phyloP scores from a whole-genome alignment of 2,888 invertebrate species.

The Xestobium rufovillosum region DNA sequence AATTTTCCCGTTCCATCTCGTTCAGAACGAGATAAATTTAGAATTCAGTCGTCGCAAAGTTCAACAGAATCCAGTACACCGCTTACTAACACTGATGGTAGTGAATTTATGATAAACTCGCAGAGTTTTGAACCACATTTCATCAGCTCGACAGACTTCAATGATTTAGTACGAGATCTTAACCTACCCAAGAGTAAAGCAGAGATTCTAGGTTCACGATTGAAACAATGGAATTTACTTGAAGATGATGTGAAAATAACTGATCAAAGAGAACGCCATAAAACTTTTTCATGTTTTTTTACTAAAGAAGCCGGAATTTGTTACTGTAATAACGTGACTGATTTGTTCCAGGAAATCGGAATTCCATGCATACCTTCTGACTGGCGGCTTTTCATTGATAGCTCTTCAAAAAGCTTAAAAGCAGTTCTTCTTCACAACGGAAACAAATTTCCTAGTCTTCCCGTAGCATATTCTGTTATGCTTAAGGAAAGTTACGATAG shows the following conservation, averaged over 20 bases:
- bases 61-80: conserved; percentile 9
- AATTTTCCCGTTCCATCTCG: conserved; percentile 2
- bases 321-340: conserved; percentile 16
- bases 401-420: conserved; percentile 21
- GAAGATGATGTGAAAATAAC: conserved; percentile 14
- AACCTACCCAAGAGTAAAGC: conserved; percentile 13
- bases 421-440: conserved; percentile 26
- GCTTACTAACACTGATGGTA: conserved; percentile 4
- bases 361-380: conserved; percentile 14
- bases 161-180: too few species aligned
- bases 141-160: too few species aligned
- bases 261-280: conserved; percentile 14
- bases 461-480: conserved; percentile 29
- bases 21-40: conserved; percentile 1
- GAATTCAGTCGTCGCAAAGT: conserved; percentile 1
- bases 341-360: conserved; percentile 16
- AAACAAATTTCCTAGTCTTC: conserved; percentile 28
- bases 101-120: conserved; percentile 1
- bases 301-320: conserved; percentile 16
- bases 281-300: conserved; percentile 14
- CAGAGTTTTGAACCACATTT: too few species aligned
- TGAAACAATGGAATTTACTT: conserved; percentile 19
- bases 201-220: conserved; percentile 13
- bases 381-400: conserved; percentile 20
- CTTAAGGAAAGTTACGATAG: conserved; percentile 30